Evolutionary conservation across 2,113 vertebrate species (phyloP).

Genomic region (Macrotus californicus): DNA sequence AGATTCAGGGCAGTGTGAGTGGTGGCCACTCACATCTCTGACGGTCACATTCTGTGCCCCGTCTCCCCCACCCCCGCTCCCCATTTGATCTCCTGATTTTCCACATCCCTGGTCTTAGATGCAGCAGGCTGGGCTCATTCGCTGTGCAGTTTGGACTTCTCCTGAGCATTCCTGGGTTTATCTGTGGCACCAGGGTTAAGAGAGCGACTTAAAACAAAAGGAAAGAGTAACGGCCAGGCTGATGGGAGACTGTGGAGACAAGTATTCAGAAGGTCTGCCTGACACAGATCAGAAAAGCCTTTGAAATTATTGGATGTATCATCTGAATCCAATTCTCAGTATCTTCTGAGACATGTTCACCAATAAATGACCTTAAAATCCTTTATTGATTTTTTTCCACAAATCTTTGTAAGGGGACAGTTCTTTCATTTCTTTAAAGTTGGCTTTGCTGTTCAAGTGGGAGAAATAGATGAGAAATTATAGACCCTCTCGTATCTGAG

Average conservation of each 20-base stretch:
- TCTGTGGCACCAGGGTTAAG: neutral
- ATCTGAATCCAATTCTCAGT: neutral
- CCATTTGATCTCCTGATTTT: neutral
- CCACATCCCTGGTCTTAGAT: neutral
- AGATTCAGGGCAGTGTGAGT: neutral
- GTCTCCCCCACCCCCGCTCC: too few species aligned
- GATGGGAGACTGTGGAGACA: neutral
- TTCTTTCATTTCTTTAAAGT: constrained; percentile 6
- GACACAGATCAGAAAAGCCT: neutral
- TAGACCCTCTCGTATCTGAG: neutral
- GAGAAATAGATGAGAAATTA: neutral
- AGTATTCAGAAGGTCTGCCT: neutral
- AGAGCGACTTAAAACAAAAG: neutral
- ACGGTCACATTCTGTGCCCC: too few species aligned
- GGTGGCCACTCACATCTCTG: too few species aligned
- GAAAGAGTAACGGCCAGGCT: neutral
- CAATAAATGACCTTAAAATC: neutral
- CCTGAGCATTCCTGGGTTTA: neutral
- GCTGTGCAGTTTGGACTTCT: neutral
- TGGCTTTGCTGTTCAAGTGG: neutral
- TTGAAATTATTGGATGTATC: neutral
- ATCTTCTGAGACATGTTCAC: neutral
- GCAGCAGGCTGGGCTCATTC: neutral
- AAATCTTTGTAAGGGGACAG: neutral
- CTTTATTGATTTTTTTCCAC: neutral